Evolutionary conservation across 23 tunicate genomes (phyloP), one percentile per base, ranked within the genome.

Genomic region (Ciona savignyi): DNA sequence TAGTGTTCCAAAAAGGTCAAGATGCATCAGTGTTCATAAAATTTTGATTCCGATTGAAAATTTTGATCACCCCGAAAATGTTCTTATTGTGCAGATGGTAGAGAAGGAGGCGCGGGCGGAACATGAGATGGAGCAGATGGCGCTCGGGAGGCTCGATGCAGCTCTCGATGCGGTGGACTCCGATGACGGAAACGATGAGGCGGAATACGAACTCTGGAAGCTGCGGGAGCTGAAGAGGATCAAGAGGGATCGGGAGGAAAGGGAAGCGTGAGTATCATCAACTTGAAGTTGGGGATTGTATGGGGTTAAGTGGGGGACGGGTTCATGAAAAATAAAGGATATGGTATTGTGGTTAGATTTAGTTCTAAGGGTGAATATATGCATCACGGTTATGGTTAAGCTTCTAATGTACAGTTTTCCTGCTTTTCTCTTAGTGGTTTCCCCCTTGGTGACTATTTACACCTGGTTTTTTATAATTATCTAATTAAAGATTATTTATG

Each of bases 131-230:
- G 90, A 87, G 33, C 56, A 74, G 3, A 81, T 81, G 21, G 80
- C 82, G 0, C 75, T 48, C 33, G 86, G 80, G 63, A 74, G 68
- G 51, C 28, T 85, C 29, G 73, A 84, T 3, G 89, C 84, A 22
- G 89, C 87, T 15, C 68, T 83, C 27, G 85, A 73, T 32, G 86
- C 84, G 25, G 70, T 85, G 24, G 96, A 87, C 56, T 88, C 96
- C 22, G 99, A 95, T 62, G 96, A 95, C 68, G 96, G 86, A 20
- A 85, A 95, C 31, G 96, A 90, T 72, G 99, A 95, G 51, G 99
- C 88, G 6, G 99, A 95, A 64, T 95, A 88, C 68, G 99, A 95
- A 80, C 77, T 83, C 0, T 95, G 99, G 99, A 95, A 95, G 68
- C 81, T 95, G 27, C 87, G 99, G n/a, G 99, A 95, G 48, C 68